Conservation (phyloP, 2,888 invertebrate species). For the Mythimna pallens region DNA sequence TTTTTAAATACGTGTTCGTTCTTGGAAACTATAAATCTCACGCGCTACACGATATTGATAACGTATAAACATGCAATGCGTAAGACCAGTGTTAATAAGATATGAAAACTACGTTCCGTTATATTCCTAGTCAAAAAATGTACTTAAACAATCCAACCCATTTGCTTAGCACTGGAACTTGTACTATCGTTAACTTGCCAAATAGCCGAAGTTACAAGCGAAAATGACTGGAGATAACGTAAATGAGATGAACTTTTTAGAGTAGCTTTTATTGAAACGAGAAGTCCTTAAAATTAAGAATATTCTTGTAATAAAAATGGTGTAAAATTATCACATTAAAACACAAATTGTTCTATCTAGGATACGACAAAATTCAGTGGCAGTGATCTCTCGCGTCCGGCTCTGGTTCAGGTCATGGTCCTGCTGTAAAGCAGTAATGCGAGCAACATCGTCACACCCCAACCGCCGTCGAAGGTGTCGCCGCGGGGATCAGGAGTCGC, state of each 20-base stretch:
- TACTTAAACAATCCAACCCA: neutral
- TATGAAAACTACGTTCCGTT: neutral
- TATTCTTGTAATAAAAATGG: neutral
- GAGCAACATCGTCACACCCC: too few relatives aligned
- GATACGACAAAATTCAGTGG: neutral
- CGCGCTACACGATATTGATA: too few relatives aligned
- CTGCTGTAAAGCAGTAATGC: too few relatives aligned
- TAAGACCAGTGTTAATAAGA: neutral
- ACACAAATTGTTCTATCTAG: neutral
- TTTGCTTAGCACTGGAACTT: conserved; percentile 10
- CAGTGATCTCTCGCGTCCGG: too few relatives aligned
- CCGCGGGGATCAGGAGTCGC: too few relatives aligned
- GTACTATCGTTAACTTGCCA: conserved; percentile 26
- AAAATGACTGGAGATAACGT: conserved; percentile 48
- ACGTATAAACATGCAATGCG: too few relatives aligned
- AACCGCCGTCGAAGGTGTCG: too few relatives aligned
- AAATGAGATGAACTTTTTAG: conserved; percentile 46
- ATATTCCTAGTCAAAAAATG: neutral
- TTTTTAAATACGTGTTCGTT: too few relatives aligned
- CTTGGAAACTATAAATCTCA: too few relatives aligned
- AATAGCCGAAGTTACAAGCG: conserved; percentile 51
- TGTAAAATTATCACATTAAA: neutral
- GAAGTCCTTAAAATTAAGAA: conserved; percentile 33
- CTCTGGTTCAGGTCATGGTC: too few relatives aligned
- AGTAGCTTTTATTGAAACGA: conserved; percentile 42